Evolutionary conservation across 2,113 vertebrate species (phyloP), one percentile per base, ranked within the genome.

Genomic region (Caranx ignobilis): DNA sequence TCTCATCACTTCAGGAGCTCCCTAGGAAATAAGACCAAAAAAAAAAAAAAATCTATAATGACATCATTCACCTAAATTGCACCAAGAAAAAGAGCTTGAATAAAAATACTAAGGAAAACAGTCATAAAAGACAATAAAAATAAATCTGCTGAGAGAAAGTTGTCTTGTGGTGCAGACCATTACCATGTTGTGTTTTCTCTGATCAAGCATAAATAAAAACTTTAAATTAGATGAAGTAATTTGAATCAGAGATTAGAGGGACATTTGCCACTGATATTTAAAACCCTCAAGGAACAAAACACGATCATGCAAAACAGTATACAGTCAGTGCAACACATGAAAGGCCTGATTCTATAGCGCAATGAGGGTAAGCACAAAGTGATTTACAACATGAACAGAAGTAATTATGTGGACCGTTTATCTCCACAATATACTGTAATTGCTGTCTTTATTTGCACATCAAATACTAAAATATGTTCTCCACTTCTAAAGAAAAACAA

Each of bases 391-490:
- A 71, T 19, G 12, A 81, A 79, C 50, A 55, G 13, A 66, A 26
- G 72, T 73, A 82, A 88, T 93, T 89, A 82, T 60, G 50, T 16
- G 47, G 71, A 63, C 62, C 74, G 3, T 86, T 91, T 77, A 86
- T 75, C 71, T 77, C 41, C 18, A 85, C 81, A 87, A 82, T 77
- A 71, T 69, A 64, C 48, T 70, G 18, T 87, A 91, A 94, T 86
- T 88, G 88, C 57, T 10, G 59, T 57, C 35, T 79, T 83, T 85
- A 80, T 87, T 88, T 81, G 73, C 82, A 84, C 74, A 90, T 89
- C 85, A 88, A 86, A 88, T 32, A 81, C 34, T 75, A 48, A 73
- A 81, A 82, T 55, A 71, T 61, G 31, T 73, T 19, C 21, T 52
- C 13, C 31, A 70, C 56, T 68, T 68, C 43, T 61, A 62, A 70